Base-by-base conservation (phyloP, 2,797 vertebrate species). In the Sebastes diaconus region DNA sequence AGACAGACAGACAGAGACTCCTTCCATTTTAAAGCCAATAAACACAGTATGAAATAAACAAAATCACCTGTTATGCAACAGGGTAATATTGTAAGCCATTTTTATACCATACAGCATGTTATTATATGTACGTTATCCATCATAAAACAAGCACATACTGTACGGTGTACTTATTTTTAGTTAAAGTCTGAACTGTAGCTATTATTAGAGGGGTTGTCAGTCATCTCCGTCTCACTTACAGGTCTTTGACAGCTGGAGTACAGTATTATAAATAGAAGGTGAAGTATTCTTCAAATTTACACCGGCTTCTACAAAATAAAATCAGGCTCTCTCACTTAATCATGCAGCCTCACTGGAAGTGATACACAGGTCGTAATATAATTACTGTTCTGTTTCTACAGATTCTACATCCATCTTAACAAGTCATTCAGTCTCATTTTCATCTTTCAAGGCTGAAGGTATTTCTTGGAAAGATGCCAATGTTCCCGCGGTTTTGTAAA, bases 321-420 rank as follows among this genome's bases (percentile, higher is more conserved):
- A 83, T 79, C 71, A 58, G 55, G 1, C 58, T 60, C 46, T 73
- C 46, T 73, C 64, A 27, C 50, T 67, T 46, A 50, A 65, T 82
- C 68, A 54, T 27, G 24, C 50, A 46, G 58, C 73, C 65, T 73
- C 65, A 24, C 20, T 39, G 60, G 60, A 74, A 32, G 34, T 66
- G 73, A 65, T 27, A 66, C 54, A 55, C 50, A 61, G 52, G 69
- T 74, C 5, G 10, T 83, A 61, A 68, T 57, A 63, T 50, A 54
- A 70, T 60, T 73, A 65, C 32, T 68, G 27, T n/a, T 68, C 3
- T 59, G 27, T 20, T 83, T 11, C 25, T 46, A 20, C 52, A 73
- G 36, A 3, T 13, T 4, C 54, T 8, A 16, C 73, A 77, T 59
- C 30, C 20, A 32, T 59, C 34, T 36, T 4, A 60, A 34, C 11